phyloP scores from a whole-genome alignment of 2,113 vertebrate species.

The Eidolon helvum region DNA sequence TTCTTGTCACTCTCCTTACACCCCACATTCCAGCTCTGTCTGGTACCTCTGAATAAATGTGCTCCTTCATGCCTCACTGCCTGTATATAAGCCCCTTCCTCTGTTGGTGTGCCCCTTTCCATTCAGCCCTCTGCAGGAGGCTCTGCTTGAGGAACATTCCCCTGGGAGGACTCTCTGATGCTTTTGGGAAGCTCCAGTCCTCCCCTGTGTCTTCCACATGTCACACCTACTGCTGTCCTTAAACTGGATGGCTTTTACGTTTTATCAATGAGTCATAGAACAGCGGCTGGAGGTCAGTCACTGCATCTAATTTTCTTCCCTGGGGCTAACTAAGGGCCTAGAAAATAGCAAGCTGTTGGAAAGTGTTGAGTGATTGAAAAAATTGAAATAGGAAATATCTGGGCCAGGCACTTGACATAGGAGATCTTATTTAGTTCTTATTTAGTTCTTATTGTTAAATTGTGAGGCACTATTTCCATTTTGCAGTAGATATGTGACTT shows the following conservation, averaged over 20 bases:
- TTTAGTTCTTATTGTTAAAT: fast-evolving
- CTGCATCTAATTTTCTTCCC: neutral
- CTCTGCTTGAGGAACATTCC: neutral
- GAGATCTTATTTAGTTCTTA: neutral
- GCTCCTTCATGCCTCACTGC: neutral
- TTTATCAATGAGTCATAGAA: neutral
- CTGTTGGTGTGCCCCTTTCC: neutral
- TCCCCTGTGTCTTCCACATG: neutral
- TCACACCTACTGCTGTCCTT: neutral
- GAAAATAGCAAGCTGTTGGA: neutral
- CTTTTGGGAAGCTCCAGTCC: neutral
- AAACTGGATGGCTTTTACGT: neutral
- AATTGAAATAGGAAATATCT: neutral
- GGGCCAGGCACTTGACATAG: neutral
- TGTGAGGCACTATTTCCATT: neutral
- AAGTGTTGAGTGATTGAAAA: neutral
- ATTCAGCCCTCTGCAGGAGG: neutral
- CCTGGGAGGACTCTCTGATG: no score
- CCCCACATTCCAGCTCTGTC: neutral
- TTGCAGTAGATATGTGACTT: neutral
- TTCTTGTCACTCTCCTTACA: neutral
- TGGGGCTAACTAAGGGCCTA: neutral
- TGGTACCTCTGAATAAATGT: neutral
- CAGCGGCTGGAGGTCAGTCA: neutral
- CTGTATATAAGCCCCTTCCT: neutral